Evolutionary conservation across 1,140 invertebrate species (phyloP).

Genomic region (Zaprionus davidi): DNA sequence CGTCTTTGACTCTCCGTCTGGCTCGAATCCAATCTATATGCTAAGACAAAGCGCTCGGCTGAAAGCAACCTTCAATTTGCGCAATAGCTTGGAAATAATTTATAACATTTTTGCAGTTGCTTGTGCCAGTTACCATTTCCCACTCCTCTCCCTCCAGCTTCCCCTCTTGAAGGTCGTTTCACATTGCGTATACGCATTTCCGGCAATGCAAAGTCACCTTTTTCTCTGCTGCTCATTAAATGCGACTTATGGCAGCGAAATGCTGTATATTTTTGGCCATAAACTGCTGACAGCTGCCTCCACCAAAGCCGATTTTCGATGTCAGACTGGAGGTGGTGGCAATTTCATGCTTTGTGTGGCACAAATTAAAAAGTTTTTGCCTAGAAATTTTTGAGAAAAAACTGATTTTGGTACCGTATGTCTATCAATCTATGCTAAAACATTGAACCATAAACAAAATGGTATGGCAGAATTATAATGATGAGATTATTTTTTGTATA

Average conservation of each 20-base stretch:
- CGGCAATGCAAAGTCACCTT: constrained; percentile 28
- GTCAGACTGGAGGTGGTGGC: background rate
- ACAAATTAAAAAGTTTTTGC: constrained; percentile 6
- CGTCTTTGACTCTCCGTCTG: constrained; percentile 20
- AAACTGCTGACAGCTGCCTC: constrained; percentile 73
- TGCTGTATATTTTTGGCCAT: constrained; percentile 53
- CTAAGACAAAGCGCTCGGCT: constrained; percentile 69
- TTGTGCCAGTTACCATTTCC: background rate
- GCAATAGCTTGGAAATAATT: constrained; percentile 79
- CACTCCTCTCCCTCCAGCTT: background rate
- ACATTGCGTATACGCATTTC: constrained; percentile 5
- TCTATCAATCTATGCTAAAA: background rate
- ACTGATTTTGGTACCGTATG: background rate
- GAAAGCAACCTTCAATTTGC: constrained; percentile 76
- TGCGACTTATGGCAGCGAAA: constrained; percentile 56
- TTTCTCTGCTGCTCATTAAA: constrained; percentile 63
- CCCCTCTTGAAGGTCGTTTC: background rate
- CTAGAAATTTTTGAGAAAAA: background rate
- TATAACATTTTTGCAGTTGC: constrained; percentile 69
- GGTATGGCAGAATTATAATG: no score
- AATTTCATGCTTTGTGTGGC: constrained; percentile 4
- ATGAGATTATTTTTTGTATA: no score
- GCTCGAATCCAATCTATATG: constrained; percentile 72
- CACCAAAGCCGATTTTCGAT: constrained; percentile 21
- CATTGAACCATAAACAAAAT: no score